Conservation (phyloP, 2,113 vertebrate genomes). For the Elephantulus edwardii region DNA sequence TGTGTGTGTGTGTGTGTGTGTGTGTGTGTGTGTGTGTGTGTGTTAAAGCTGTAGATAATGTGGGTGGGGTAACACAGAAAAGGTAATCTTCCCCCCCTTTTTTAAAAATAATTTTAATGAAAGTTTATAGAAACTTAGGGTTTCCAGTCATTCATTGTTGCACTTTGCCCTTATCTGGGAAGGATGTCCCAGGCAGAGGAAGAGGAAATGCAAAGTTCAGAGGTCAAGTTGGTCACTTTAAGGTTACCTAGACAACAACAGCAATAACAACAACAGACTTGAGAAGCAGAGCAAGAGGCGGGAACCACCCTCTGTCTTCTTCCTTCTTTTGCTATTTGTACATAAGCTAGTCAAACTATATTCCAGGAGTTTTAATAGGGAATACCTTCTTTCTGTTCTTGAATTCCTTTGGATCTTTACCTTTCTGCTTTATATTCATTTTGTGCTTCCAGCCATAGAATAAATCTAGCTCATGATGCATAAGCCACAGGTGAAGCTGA, state of each 20-base stretch:
- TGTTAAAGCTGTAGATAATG: neutral
- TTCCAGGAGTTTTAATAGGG: neutral
- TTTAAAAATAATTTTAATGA: too few species aligned
- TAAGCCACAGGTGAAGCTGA: slow-evolving; percentile 9
- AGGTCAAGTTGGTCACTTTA: neutral
- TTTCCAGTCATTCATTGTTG: too few species aligned
- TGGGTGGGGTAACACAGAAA: neutral
- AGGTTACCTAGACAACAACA: neutral
- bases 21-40: neutral
- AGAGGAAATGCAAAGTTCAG: neutral
- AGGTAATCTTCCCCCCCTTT: too few species aligned
- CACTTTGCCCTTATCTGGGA: neutral
- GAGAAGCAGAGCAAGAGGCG: neutral
- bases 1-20: neutral
- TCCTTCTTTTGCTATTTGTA: neutral
- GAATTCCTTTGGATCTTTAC: neutral
- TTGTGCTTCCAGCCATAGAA: neutral
- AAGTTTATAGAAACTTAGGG: too few species aligned
- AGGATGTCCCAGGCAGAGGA: neutral
- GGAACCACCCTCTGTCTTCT: neutral
- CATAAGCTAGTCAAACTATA: neutral
- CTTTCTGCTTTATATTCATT: neutral
- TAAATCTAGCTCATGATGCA: neutral
- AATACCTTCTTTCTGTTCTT: neutral
- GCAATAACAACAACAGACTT: too few species aligned